phyloP scores from a whole-genome alignment of 2,113 vertebrate species.

The Rhagologus leucostigma region DNA sequence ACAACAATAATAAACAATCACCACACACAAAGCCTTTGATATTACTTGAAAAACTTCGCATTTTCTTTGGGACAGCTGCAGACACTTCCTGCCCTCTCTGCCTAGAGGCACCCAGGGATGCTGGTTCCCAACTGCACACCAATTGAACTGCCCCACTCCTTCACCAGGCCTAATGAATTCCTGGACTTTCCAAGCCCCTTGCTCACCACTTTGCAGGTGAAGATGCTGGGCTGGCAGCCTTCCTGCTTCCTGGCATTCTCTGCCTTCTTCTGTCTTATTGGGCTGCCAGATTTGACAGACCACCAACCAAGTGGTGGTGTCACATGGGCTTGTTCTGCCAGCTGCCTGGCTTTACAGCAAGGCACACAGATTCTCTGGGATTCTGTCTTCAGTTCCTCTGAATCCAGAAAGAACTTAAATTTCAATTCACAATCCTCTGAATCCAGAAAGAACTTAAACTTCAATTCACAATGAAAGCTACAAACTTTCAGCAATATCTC shows the following conservation, averaged over 20 bases:
- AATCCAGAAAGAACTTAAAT: neutral
- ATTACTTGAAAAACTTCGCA: neutral
- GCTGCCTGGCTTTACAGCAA: neutral
- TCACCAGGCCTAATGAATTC: neutral
- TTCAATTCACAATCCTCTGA: neutral
- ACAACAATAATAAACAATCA: neutral
- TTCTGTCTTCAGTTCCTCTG: neutral
- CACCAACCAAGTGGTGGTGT: accelerated
- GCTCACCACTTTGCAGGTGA: neutral
- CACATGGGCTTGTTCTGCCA: neutral
- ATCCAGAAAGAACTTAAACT: neutral
- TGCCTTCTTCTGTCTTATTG: neutral
- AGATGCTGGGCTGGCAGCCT: neutral
- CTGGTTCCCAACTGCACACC: neutral
- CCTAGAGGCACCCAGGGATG: neutral
- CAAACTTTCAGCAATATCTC: neutral
- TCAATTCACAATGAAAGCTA: neutral
- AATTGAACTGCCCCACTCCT: neutral
- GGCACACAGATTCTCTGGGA: neutral
- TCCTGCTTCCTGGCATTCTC: neutral
- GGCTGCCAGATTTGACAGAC: neutral
- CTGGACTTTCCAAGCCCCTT: neutral
- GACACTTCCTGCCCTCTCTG: neutral
- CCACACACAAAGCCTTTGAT: neutral
- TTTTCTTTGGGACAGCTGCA: neutral